These are phyloP conservation scores for Pachyuromys duprasi DNA, from an alignment of 2,797 vertebrate genomes.

Conservation along the genomic window DNA sequence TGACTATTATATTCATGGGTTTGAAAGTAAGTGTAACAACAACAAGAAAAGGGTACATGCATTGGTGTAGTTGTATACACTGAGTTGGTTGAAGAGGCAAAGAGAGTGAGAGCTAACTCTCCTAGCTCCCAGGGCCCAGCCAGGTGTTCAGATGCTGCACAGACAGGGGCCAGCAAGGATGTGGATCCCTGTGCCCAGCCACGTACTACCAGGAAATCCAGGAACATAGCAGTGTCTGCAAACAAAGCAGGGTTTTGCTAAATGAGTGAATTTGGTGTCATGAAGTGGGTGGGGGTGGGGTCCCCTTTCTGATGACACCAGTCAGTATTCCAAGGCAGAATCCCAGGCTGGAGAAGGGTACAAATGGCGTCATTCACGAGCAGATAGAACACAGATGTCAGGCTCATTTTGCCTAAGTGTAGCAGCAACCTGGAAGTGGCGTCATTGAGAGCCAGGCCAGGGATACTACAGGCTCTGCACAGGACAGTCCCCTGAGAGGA, in stretches of 20 bases:
- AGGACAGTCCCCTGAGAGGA: not conserved
- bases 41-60: not conserved
- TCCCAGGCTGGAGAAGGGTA: slow-evolving; percentile 88
- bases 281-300: not conserved
- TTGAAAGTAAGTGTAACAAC: not conserved
- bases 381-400: slow-evolving; percentile 89
- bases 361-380: slow-evolving; percentile 91
- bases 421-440: slow-evolving; percentile 85
- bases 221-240: slow-evolving; percentile 67
- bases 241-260: slow-evolving; percentile 72
- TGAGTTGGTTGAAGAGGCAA: not conserved
- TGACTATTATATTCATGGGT: not conserved
- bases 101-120: not conserved
- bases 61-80: accelerated
- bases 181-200: not conserved
- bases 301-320: slow-evolving; percentile 83
- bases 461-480: not conserved
- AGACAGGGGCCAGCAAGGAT: not conserved
- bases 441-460: slow-evolving; percentile 77
- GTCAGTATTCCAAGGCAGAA: slow-evolving; percentile 89
- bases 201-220: slow-evolving; percentile 67
- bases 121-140: too few species aligned
- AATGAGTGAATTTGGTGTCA: slow-evolving; percentile 61
- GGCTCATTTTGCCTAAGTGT: slow-evolving; percentile 86
- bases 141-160: not conserved